Evolutionary conservation across 2,888 invertebrate species (phyloP).

Genomic region (Tachina lurida): DNA sequence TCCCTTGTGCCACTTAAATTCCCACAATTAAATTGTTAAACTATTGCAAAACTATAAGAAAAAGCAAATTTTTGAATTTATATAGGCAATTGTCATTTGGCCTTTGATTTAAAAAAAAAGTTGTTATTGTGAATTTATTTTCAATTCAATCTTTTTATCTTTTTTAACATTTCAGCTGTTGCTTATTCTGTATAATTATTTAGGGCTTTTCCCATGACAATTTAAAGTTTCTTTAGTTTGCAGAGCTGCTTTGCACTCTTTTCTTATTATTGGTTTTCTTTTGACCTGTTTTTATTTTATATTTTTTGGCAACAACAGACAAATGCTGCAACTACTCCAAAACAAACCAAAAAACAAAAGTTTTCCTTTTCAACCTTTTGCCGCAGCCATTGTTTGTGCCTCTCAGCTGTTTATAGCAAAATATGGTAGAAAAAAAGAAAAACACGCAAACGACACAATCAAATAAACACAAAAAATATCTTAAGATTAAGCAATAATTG

Average conservation of each 20-base stretch:
- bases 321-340: not conserved
- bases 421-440: conserved; percentile 14
- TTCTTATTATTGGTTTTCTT: conserved; percentile 3
- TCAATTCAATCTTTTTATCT: conserved; percentile 31
- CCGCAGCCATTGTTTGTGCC: conserved; percentile 21
- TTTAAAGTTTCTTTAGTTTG: conserved; percentile 66
- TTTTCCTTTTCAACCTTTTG: conserved; percentile 53
- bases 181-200: conserved; percentile 48
- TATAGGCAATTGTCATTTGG: conserved; percentile 58
- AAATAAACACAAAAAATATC: conserved; percentile 58
- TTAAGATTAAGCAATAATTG: conserved; percentile 68
- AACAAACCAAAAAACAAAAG: conserved; percentile 12
- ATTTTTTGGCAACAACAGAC: not conserved
- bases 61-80: conserved; percentile 11
- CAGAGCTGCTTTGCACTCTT: conserved; percentile 43
- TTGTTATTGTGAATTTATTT: conserved; percentile 45
- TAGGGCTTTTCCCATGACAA: conserved; percentile 71
- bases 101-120: conserved; percentile 52
- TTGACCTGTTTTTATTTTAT: not conserved
- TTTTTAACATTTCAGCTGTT: not conserved
- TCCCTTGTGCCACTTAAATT: not conserved
- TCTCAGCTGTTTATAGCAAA: conserved; percentile 23
- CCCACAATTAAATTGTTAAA: conserved; percentile 39
- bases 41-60: not conserved
- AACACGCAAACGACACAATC: conserved; percentile 26